These are phyloP conservation scores for Leptoclinus maculatus DNA, from an alignment of 2,797 vertebrate genomes.

Conservation along the genomic window DNA sequence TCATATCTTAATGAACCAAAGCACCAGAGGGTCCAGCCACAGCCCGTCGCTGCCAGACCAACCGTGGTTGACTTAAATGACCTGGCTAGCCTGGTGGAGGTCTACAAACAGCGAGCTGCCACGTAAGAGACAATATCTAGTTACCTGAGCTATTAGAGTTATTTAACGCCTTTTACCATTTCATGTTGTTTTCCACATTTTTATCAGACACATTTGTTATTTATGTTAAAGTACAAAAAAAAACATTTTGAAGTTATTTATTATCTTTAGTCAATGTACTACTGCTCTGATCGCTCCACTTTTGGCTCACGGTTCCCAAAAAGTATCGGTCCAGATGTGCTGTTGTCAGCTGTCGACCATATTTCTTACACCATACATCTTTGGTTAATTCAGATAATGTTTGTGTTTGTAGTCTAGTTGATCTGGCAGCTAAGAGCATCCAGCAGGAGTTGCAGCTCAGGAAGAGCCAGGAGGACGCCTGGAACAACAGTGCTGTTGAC, in stretches of 20 bases:
- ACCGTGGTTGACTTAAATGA: slow-evolving; percentile 84
- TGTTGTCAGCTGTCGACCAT: not conserved
- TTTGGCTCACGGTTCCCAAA: not conserved
- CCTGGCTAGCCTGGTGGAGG: slow-evolving; percentile 88
- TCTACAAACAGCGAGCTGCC: slow-evolving; percentile 93
- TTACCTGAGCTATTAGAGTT: not conserved
- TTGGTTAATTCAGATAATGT: slow-evolving; percentile 24
- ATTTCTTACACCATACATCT: not conserved
- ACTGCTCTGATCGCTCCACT: not conserved
- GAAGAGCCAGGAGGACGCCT: slow-evolving; percentile 92
- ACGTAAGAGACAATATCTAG: slow-evolving; percentile 79
- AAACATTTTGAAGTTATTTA: not conserved
- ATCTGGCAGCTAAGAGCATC: slow-evolving; percentile 91
- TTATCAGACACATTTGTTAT: not conserved
- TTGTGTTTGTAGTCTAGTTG: slow-evolving; percentile 86
- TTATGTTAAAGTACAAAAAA: not conserved
- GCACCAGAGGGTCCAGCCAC: slow-evolving; percentile 87
- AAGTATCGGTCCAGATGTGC: too few species aligned
- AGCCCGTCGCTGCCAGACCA: slow-evolving; percentile 86
- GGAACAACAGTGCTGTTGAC: slow-evolving; percentile 95
- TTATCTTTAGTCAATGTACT: not conserved
- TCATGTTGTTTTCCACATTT: not conserved
- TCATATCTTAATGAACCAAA: slow-evolving; percentile 93
- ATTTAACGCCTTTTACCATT: not conserved
- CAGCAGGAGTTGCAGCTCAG: slow-evolving; percentile 88